Evolutionary conservation across 2,113 vertebrate genomes (phyloP).

Genomic region (Amazona guildingii): DNA sequence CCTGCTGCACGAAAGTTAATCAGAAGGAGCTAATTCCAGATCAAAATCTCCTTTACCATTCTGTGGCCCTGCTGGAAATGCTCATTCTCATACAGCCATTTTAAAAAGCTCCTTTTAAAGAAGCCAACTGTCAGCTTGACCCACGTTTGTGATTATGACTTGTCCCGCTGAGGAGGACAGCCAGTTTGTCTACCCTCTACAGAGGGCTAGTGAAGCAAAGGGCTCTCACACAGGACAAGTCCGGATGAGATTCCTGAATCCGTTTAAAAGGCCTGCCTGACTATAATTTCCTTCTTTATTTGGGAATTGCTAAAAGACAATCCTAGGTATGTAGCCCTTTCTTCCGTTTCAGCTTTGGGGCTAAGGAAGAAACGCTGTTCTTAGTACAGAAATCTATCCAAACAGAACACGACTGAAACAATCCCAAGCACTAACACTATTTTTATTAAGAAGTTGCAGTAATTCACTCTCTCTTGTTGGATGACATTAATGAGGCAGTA

Average conservation of each 20-base stretch:
- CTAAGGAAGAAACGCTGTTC: constrained; percentile 7
- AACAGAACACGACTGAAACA: background rate
- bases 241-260: background rate
- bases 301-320: background rate
- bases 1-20: background rate
- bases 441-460: background rate
- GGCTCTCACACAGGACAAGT: background rate
- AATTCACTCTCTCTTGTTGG: background rate
- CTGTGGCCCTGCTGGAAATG: background rate
- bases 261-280: background rate
- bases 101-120: background rate
- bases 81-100: background rate
- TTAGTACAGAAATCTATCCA: background rate
- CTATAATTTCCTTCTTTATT: background rate
- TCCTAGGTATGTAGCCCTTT: background rate
- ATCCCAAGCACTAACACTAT: background rate
- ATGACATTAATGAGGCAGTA: constrained; percentile 23
- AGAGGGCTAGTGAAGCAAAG: background rate
- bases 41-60: background rate
- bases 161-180: background rate
- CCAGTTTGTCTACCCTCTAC: background rate
- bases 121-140: background rate
- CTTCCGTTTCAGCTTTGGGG: background rate
- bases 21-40: constrained; percentile 6
- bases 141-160: background rate